Base-by-base conservation (phyloP, 2,797 vertebrate genomes). In the Syndactyla subalaris region DNA sequence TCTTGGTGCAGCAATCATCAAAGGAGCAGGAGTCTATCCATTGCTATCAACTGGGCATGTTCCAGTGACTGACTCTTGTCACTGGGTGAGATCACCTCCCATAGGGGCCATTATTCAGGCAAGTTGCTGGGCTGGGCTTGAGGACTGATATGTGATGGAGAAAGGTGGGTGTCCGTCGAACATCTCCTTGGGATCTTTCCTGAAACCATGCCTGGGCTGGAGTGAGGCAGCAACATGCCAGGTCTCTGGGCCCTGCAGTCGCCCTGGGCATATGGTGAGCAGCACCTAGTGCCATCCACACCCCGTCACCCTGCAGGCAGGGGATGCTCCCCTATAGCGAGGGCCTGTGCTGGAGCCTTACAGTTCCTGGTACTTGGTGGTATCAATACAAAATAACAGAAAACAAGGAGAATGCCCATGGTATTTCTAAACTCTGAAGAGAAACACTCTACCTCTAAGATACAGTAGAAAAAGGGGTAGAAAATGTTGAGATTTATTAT, bases 261-360 rank as follows among this genome's bases (percentile, higher is more conserved):
- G 11, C 15, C 21, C 10, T 1, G 24, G 15, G 41, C 7, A 0
- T 12, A 1, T 3, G 52, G 18, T 45, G 61, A n/a, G 34, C 16
- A 38, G 43, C 26, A 6, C 1, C 0, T 2, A 5, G 21, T 22
- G 52, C 7, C 41, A 36, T 0, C 38, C 32, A 4, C 19, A 1
- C 7, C 10, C 26, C 3, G 9, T 19, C 70, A 67, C 34, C 22
- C 32, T 24, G 32, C 41, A 22, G 54, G 26, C 54, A 57, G 14
- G 58, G 32, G 7, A 62, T 32, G 4, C 10, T 10, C 5, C 12
- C 38, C 49, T 12, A 5, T 1, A 34, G 7, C 1, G 15, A 39
- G 13, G 12, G 10, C 23, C 30, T 38, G 3, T 7, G 34, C 22
- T 4, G 4, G 10, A 52, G 14, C 45, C 30, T 23, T 12, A 3